phyloP scores from a whole-genome alignment of 2,797 vertebrate genomes.

The Simalia tracyae region DNA sequence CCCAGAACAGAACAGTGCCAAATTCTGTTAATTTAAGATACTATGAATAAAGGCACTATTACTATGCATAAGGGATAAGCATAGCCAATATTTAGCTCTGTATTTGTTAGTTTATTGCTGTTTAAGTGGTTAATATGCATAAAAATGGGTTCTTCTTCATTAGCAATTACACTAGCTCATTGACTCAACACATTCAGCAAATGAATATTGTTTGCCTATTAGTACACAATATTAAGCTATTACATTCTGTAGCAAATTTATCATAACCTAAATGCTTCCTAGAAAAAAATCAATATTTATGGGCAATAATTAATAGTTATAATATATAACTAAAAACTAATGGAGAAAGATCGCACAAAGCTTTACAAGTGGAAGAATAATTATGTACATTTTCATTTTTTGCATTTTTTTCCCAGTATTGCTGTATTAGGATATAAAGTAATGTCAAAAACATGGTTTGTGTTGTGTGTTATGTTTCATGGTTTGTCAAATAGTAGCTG shows the following conservation, averaged over 20 bases:
- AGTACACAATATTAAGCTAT: neutral
- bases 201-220: conserved; percentile 1
- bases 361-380: neutral
- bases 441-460: neutral
- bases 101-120: neutral
- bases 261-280: neutral
- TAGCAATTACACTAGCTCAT: neutral
- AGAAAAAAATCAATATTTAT: neutral
- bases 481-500: neutral
- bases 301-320: neutral
- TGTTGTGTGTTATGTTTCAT: neutral
- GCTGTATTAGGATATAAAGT: neutral
- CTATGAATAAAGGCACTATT: neutral
- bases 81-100: neutral
- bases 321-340: neutral
- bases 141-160: neutral
- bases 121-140: neutral
- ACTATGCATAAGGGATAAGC: neutral
- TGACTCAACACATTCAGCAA: neutral
- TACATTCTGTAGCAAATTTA: neutral
- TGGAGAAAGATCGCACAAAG: neutral
- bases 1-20: neutral
- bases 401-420: neutral
- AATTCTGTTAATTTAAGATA: neutral
- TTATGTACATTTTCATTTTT: neutral